phyloP scores from a whole-genome alignment of 1,140 invertebrate species.

The Hypsibius dujardini region DNA sequence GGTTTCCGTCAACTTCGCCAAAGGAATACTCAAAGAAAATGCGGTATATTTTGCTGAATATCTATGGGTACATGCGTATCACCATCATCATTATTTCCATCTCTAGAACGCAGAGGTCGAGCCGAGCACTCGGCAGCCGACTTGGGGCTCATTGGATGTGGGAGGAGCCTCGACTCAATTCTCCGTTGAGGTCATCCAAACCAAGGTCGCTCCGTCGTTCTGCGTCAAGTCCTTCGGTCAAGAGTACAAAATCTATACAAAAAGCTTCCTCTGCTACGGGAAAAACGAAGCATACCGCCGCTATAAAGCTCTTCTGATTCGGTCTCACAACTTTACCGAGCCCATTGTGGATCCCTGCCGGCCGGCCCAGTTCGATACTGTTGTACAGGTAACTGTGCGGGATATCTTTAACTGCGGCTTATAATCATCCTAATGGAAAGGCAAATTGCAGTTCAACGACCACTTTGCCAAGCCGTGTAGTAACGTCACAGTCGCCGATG shows the following conservation, averaged over 20 bases:
- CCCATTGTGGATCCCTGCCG: slow-evolving; percentile 10
- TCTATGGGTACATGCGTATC: not conserved
- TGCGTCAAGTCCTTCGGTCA: not conserved
- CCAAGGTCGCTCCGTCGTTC: not conserved
- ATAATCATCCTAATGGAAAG: too few relatives aligned
- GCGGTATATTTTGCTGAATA: not conserved
- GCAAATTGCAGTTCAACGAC: not conserved
- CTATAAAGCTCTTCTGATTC: slow-evolving; percentile 26
- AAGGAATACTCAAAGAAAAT: not conserved
- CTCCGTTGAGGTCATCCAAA: not conserved
- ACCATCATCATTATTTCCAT: not conserved
- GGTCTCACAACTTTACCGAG: slow-evolving; percentile 4
- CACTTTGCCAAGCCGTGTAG: not conserved
- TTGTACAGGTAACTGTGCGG: not conserved
- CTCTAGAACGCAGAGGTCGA: not conserved
- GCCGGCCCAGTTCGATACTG: not conserved
- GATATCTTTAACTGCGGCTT: too few relatives aligned
- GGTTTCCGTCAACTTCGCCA: not conserved
- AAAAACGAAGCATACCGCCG: slow-evolving; percentile 22
- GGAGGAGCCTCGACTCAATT: slow-evolving; percentile 11
- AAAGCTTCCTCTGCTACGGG: slow-evolving; percentile 9
- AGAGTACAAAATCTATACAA: not conserved
- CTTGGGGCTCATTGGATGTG: slow-evolving; percentile 8
- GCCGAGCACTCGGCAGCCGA: not conserved
- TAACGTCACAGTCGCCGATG: not conserved